phyloP scores from a whole-genome alignment of 2,113 vertebrate genomes.

The Spheniscus mendiculus region DNA sequence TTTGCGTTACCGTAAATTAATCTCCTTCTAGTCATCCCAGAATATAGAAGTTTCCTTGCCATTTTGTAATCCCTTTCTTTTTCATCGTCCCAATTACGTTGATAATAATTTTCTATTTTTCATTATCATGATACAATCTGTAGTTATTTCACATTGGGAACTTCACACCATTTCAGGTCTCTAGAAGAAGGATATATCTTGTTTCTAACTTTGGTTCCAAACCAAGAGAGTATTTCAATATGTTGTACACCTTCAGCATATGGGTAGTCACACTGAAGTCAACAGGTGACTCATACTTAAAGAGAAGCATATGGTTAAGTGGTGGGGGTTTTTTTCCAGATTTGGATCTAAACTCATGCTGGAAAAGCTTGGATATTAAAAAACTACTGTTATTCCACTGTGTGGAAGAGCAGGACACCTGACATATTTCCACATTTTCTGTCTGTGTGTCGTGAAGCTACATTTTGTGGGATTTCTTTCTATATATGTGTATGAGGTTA shows the following conservation, averaged over 20 bases:
- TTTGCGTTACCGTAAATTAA: background rate
- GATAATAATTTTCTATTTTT: background rate
- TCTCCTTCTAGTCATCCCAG: background rate
- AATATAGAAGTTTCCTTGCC: background rate
- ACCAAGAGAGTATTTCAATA: background rate
- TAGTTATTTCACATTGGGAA: background rate
- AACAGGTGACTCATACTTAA: constrained; percentile 29
- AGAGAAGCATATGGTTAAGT: background rate
- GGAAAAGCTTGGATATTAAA: background rate
- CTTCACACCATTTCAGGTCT: background rate
- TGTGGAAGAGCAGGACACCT: background rate
- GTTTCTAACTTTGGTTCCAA: background rate
- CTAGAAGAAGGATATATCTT: background rate
- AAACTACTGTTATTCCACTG: background rate
- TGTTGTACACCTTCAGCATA: constrained; percentile 9
- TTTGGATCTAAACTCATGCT: background rate
- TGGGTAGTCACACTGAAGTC: background rate
- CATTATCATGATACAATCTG: background rate
- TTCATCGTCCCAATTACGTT: background rate
- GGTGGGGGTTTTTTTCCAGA: rapidly evolving
- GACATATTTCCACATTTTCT: background rate
- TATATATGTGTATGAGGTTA: background rate
- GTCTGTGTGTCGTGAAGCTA: background rate
- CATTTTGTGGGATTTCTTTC: background rate
- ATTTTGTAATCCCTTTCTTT: background rate